Evolutionary conservation across 2,797 vertebrate genomes (phyloP).

Genomic region (Pteronotus mesoamericanus): DNA sequence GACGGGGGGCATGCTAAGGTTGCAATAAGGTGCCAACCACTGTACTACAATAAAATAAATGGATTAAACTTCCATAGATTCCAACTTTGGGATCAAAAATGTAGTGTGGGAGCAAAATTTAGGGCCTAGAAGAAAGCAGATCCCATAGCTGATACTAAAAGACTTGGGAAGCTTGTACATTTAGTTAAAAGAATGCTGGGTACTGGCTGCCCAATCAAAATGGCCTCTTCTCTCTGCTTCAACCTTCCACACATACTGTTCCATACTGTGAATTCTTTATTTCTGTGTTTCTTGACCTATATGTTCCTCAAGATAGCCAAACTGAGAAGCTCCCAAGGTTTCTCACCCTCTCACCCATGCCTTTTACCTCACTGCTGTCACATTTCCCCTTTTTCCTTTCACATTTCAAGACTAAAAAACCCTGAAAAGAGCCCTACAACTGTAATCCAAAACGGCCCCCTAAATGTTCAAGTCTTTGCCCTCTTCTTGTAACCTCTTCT

Average conservation of each 20-base stretch:
- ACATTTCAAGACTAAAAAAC: not conserved
- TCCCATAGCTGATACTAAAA: not conserved
- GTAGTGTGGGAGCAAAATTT: not conserved
- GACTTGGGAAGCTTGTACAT: not conserved
- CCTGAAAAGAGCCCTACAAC: not conserved
- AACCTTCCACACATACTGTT: not conserved
- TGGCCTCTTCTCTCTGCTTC: not conserved
- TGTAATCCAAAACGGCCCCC: not conserved
- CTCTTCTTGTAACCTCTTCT: not conserved
- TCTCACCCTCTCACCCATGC: not conserved
- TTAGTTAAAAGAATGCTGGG: not conserved
- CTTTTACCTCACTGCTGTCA: not conserved
- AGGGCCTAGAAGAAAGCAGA: not conserved
- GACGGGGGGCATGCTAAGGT: accelerated
- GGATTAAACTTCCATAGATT: not conserved
- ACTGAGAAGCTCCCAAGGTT: not conserved
- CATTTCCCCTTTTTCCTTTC: not conserved
- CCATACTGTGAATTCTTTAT: not conserved
- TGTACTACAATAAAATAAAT: not conserved
- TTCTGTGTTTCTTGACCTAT: not conserved
- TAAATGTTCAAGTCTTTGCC: not conserved
- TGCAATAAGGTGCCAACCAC: not conserved
- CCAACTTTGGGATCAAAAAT: not conserved
- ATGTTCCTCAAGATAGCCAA: not conserved
- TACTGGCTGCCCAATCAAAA: not conserved